Conservation (phyloP, 2,888 invertebrate species). For the Orchesellides sinensis region DNA sequence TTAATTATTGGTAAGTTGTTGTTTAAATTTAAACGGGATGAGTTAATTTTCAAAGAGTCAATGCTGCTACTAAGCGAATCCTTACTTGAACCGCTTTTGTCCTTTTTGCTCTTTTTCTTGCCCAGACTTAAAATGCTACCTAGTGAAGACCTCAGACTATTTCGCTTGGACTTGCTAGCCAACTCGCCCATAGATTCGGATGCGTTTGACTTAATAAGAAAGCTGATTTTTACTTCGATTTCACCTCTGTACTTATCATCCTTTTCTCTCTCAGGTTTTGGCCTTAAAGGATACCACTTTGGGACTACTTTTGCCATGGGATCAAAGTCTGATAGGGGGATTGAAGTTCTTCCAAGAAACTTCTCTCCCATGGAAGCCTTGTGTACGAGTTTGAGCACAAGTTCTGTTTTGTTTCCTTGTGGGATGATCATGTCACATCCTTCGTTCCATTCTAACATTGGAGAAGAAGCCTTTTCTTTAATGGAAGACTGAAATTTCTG, state of each 20-base stretch:
- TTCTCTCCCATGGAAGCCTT: constrained; percentile 46
- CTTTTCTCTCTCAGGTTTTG: constrained; percentile 39
- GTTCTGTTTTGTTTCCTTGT: constrained; percentile 43
- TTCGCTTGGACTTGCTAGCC: constrained; percentile 2
- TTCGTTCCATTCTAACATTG: constrained; percentile 51
- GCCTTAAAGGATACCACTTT: constrained; percentile 40
- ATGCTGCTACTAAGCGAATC: not conserved
- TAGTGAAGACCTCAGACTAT: constrained; percentile 34
- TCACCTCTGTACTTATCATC: constrained; percentile 47
- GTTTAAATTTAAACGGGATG: constrained; percentile 37
- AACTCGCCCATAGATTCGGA: constrained; percentile 22
- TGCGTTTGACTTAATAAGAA: constrained; percentile 37
- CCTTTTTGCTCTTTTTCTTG: constrained; percentile 33
- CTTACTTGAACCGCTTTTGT: constrained; percentile 10
- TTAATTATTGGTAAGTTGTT: constrained; percentile 54
- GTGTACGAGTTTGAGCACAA: constrained; percentile 45
- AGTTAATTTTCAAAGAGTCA: constrained; percentile 32
- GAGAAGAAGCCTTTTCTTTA: constrained; percentile 31
- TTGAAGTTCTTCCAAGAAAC: constrained; percentile 30
- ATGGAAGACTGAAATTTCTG: constrained; percentile 43
- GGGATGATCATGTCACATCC: constrained; percentile 50
- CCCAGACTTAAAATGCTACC: constrained; percentile 54
- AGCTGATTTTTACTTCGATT: constrained; percentile 44
- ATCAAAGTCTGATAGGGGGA: constrained; percentile 41
- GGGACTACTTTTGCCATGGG: constrained; percentile 21